Percentiles rank a stretch among this genome's conserved stretches.
These are phyloP conservation scores for Nomada hirtipes DNA, from an alignment of 2,888 invertebrate species.

Conservation along the genomic window DNA sequence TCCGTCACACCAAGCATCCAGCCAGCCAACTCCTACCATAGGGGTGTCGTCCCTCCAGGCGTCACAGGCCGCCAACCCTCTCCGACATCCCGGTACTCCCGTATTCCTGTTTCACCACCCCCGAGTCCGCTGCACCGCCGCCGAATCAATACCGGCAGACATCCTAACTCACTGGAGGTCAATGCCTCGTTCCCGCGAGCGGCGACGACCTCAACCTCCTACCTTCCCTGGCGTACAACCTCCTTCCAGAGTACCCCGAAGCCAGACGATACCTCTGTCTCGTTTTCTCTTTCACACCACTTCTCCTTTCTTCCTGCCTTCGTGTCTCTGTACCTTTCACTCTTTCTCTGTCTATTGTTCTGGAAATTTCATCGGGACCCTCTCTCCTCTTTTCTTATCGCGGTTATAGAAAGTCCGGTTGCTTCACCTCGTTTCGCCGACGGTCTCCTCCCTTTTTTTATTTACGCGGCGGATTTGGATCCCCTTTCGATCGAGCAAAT, in stretches of 20 bases:
- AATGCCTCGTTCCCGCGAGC: slow-evolving; percentile 87
- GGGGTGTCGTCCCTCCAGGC: slow-evolving; percentile 67
- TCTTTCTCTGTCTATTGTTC: background rate
- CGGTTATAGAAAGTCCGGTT: background rate
- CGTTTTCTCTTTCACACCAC: background rate
- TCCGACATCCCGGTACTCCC: slow-evolving; percentile 75
- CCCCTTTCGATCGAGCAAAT: background rate
- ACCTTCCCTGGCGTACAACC: slow-evolving; percentile 79
- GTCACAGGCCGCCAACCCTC: slow-evolving; percentile 65
- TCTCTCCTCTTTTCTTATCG: background rate
- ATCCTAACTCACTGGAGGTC: slow-evolving; percentile 86
- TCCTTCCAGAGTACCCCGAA: slow-evolving; percentile 74
- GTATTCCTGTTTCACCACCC: slow-evolving; percentile 76
- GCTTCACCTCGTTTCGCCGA: slow-evolving; percentile 20
- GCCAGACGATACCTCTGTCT: slow-evolving; percentile 70
- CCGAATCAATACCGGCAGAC: slow-evolving; percentile 86
- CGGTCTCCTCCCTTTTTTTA: slow-evolving; percentile 24
- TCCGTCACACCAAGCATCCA: slow-evolving; percentile 71
- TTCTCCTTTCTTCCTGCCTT: background rate
- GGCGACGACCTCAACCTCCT: slow-evolving; percentile 85
- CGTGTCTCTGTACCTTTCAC: no score
- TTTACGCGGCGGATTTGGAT: slow-evolving; percentile 20
- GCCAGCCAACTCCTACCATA: slow-evolving; percentile 41
- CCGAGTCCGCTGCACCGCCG: slow-evolving; percentile 77
- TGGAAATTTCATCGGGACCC: no score